Conservation (phyloP, 2,888 invertebrate genomes). For the Thalpophila matura region DNA sequence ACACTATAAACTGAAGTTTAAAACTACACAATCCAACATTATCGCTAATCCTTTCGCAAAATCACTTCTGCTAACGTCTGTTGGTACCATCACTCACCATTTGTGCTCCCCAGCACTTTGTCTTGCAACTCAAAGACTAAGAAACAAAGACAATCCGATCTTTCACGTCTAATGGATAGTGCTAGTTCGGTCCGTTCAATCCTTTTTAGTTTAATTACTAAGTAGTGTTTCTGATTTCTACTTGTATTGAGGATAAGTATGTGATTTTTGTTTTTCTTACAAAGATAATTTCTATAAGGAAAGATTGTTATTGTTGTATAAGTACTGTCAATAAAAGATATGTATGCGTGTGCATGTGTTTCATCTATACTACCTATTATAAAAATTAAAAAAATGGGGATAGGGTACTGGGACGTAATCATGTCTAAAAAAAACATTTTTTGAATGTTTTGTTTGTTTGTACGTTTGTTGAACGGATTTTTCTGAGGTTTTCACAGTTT, state of each 20-base stretch:
- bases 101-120: conserved; percentile 44
- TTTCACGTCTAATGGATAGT: conserved; percentile 54
- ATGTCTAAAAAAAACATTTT: no score
- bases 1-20: not conserved
- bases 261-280: conserved; percentile 19
- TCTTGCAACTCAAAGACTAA: conserved; percentile 38
- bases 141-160: conserved; percentile 54
- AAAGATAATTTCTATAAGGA: no score
- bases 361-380: no score
- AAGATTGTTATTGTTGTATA: no score
- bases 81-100: conserved; percentile 47
- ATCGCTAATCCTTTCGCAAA: conserved; percentile 19
- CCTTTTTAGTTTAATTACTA: conserved; percentile 54
- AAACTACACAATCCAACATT: not conserved
- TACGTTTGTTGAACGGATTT: no score
- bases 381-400: no score
- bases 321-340: no score
- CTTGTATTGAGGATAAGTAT: conserved; percentile 4
- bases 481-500: no score
- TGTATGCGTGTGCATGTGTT: no score
- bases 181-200: conserved; percentile 41
- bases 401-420: no score
- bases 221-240: conserved; percentile 47
- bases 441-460: no score
- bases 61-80: conserved; percentile 43